Evolutionary conservation across 1,140 invertebrate genomes (phyloP), one percentile per base, ranked within the genome.

Genomic region (Eueides isabella): DNA sequence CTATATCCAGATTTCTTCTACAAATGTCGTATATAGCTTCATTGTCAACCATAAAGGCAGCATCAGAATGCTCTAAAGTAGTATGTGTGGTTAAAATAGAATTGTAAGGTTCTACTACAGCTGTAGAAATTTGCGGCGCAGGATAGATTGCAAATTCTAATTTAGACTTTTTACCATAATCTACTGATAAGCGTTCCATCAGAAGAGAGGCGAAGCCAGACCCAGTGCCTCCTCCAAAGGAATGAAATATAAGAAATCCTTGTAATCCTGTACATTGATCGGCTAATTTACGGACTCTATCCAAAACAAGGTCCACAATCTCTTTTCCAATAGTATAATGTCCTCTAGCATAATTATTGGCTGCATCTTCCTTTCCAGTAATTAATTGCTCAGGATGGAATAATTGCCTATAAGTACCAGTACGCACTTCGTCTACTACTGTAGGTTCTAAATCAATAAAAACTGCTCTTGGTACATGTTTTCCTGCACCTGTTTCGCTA

Each of bases 51-150:
- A 98, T 98, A 89, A 98, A 98, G 14, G 97, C 96, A 78, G 97
- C 97, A 86, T 97, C 97, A 0, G 96, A 97, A 91, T 98, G 97
- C 89, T 98, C 97, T 77, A 97, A 92, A 14, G 97, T 97, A 9
- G 97, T 97, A 84, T 97, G 96, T 5, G 96, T 97, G 26, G 96
- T 97, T 64, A 97, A 91, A 82, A 97, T 97, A 0, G 97, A 97
- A 90, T 98, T 98, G 94, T 98, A 98, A 1, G 97, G 97, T 89
- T 98, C 97, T 1, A 98, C 97, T 4, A 98, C 97, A 35, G 97
- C 97, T 1, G 97, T 97, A n/a, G 97, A 96, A 38, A 97, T 96
- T 91, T 98, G 97, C 23, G 97, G 97, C 12, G 97, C 97, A 29
- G 97, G 97, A 90, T 98, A 98, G 81, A 98, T 96, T 77, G 97